phyloP scores from a whole-genome alignment of 2,797 vertebrate genomes.

The Sebastiscus albofasciatus region DNA sequence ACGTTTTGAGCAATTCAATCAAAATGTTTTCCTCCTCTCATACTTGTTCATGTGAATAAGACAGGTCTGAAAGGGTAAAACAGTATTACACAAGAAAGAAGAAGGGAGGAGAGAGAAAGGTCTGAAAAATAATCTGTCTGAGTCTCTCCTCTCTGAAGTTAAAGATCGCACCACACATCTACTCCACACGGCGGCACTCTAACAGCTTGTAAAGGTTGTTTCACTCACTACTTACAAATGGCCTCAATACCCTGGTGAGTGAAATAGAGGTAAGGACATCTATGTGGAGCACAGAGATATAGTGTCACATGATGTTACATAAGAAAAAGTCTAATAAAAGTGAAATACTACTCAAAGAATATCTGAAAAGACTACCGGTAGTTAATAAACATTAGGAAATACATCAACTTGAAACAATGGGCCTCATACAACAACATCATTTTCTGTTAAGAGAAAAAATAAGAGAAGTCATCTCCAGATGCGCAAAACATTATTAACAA shows the following conservation, averaged over 20 bases:
- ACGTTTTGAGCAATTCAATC: not conserved
- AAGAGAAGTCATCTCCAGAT: too few species aligned
- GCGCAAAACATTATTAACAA: too few species aligned
- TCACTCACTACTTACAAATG: not conserved
- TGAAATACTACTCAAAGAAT: not conserved
- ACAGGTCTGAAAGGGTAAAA: not conserved
- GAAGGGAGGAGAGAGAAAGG: not conserved
- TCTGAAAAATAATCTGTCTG: not conserved
- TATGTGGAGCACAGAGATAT: not conserved
- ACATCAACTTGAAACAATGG: not conserved
- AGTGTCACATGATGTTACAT: not conserved
- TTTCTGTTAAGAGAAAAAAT: too few species aligned
- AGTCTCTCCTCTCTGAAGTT: not conserved
- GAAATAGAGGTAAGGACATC: not conserved
- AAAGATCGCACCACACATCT: not conserved
- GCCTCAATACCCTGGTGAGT: not conserved
- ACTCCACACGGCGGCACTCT: slow-evolving; percentile 28
- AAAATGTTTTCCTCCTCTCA: not conserved
- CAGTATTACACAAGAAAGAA: not conserved
- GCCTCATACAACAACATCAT: too few species aligned
- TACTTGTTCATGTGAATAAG: not conserved
- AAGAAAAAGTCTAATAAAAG: not conserved
- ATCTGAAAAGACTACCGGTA: not conserved
- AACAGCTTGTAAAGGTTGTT: not conserved
- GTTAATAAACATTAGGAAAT: not conserved